Percentiles rank a stretch among this genome's conserved stretches.
Evolutionary conservation across 2,888 invertebrate genomes (phyloP).

Genomic region (Buathra laborator): DNA sequence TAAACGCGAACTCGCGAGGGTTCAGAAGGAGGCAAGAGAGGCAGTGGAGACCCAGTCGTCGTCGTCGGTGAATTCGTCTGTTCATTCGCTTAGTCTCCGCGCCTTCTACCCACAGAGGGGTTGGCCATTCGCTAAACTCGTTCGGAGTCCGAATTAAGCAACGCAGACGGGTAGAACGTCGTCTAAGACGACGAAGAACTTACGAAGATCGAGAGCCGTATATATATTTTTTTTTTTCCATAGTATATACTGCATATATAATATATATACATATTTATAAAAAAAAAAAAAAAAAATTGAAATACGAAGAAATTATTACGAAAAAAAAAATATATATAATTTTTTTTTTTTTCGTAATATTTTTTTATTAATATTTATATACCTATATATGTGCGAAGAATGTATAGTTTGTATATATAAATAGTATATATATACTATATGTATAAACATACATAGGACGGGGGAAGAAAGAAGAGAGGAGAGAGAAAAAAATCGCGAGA

Average conservation of each 20-base stretch:
- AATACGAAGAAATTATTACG: conserved; percentile 2
- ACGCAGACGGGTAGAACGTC: conserved; percentile 18
- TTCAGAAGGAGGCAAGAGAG: too few relatives aligned
- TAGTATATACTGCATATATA: neutral
- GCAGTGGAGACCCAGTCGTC: neutral
- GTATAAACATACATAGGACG: neutral
- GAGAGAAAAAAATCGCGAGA: conserved; percentile 18
- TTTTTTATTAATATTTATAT: too few relatives aligned
- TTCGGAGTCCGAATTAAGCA: conserved; percentile 35
- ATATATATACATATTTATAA: too few relatives aligned
- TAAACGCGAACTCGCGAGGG: too few relatives aligned
- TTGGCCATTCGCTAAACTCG: neutral
- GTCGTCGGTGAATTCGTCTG: conserved; percentile 39
- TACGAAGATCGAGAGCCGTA: neutral
- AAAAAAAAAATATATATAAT: neutral
- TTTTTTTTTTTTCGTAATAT: too few relatives aligned
- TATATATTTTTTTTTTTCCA: too few relatives aligned
- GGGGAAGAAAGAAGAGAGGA: conserved; percentile 10
- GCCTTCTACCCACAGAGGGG: neutral
- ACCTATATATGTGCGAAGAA: too few relatives aligned
- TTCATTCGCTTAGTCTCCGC: conserved; percentile 28
- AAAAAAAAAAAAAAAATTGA: too few relatives aligned
- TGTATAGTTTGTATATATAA: too few relatives aligned
- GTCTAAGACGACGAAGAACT: conserved; percentile 39
- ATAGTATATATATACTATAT: too few relatives aligned